Conservation (phyloP, 2,113 vertebrate genomes). For the Chauna torquata region DNA sequence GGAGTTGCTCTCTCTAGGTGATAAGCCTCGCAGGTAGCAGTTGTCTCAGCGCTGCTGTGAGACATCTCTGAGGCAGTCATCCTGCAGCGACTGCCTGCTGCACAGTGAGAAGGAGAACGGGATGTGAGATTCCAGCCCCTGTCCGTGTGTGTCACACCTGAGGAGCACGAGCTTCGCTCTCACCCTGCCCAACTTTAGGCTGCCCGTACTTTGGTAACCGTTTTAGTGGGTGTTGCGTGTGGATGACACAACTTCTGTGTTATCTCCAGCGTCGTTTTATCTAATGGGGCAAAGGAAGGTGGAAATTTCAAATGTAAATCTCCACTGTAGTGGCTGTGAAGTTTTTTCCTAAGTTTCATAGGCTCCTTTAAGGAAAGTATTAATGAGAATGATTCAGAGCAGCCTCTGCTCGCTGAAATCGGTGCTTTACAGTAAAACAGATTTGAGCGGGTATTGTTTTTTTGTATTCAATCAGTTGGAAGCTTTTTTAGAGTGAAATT, state of each 20-base stretch:
- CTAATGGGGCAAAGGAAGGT: neutral
- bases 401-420: neutral
- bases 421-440: neutral
- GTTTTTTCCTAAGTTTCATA: neutral
- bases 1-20: neutral
- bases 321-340: neutral
- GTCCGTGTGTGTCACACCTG: fast-evolving
- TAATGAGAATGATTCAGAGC: neutral
- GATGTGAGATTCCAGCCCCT: neutral
- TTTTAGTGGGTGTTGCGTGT: neutral
- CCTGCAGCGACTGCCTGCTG: neutral
- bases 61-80: neutral
- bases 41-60: neutral
- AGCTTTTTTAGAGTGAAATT: neutral
- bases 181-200: neutral
- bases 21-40: neutral
- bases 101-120: neutral
- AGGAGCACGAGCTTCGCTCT: neutral
- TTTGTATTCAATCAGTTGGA: neutral
- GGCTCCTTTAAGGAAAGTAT: slow-evolving; percentile 4
- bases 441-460: neutral
- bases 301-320: neutral
- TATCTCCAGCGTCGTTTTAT: neutral
- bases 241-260: neutral
- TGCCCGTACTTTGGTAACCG: neutral